A percentile compares a stretch with the other conserved stretches of the same genome.
Conservation (phyloP, 2,888 invertebrate genomes). For the Opisthograptis luteolata region DNA sequence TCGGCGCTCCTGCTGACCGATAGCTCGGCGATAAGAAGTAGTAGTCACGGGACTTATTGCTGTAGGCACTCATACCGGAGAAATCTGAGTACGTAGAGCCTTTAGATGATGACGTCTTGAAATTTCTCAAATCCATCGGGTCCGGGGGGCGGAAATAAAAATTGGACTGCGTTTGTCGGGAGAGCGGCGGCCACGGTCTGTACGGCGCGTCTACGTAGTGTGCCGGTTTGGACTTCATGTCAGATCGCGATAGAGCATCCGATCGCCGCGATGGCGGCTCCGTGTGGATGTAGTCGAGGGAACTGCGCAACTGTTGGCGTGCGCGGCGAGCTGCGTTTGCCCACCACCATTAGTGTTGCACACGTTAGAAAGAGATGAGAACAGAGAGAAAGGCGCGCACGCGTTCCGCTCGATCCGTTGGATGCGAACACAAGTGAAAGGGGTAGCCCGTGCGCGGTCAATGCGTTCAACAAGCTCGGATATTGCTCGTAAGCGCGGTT, state of each 20-base stretch:
- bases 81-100: conserved; percentile 80
- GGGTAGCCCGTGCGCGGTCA: conserved; percentile 77
- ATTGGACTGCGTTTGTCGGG: conserved; percentile 79
- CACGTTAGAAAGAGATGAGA: conserved; percentile 77
- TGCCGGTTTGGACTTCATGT: conserved; percentile 87
- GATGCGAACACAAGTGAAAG: conserved; percentile 81
- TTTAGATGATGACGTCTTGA: conserved; percentile 72
- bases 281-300: conserved; percentile 78
- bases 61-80: conserved; percentile 78
- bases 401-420: conserved; percentile 76
- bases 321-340: conserved; percentile 61
- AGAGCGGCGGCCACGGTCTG: conserved; percentile 88
- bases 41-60: conserved; percentile 77
- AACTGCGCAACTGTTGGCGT: conserved; percentile 76
- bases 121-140: conserved; percentile 78
- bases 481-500: conserved; percentile 55
- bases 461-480: conserved; percentile 59
- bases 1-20: conserved; percentile 86
- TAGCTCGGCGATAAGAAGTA: conserved; percentile 89
- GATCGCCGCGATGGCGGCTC: conserved; percentile 70
- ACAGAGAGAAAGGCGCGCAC: conserved; percentile 79
- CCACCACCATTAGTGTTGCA: conserved; percentile 68
- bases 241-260: conserved; percentile 76
- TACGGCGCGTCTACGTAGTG: conserved; percentile 80
- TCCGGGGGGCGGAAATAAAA: conserved; percentile 80